Evolutionary conservation across 2,113 vertebrate genomes (phyloP), one percentile per base, ranked within the genome.

Genomic region (Oenanthe melanoleuca): DNA sequence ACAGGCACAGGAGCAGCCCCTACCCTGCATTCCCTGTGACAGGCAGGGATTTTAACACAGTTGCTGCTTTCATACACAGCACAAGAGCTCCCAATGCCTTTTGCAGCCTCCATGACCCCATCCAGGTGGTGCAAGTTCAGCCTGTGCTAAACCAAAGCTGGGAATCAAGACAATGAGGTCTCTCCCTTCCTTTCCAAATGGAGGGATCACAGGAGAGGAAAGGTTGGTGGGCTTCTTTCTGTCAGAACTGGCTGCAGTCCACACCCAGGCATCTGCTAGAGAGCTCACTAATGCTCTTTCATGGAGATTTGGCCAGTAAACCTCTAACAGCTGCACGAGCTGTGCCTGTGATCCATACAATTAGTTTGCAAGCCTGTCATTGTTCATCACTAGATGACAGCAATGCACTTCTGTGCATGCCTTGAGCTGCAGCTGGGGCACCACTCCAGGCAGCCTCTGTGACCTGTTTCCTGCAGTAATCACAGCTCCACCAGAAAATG

Each of bases 301-400:
- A 1, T 15, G 64, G 65, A 31, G 18, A 67, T 81, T 71, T 95
- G 91, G 94, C 92, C 72, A 45, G 21, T 12, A 92, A 94, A 84
- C 28, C 70, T 42, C 64, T 66, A 94, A 88, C 94, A 97, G 88
- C 95, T 94, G 92, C 86, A 67, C 1, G 8, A 94, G 65, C 80
- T 60, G n/a, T 19, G 42, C 60, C 52, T 63, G 53, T 56, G 86
- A 92, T 80, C 72, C 53, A 28, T 19, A 45, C 83, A 75, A 86
- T 95, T 89, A 92, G 86, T 81, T 81, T 90, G 60, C 73, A 84
- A 87, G 37, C 12, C 83, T 55, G 31, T 81, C 80, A 75, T 53
- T 89, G 91, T 34, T 94, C 94, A 97, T 96, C 96, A 91, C 83
- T 93, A 91, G 93, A 88, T 93, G 95, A 97, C 94, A 96, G 92